Conservation (phyloP, 2,888 invertebrate species). For the Eupeodes latifasciatus region DNA sequence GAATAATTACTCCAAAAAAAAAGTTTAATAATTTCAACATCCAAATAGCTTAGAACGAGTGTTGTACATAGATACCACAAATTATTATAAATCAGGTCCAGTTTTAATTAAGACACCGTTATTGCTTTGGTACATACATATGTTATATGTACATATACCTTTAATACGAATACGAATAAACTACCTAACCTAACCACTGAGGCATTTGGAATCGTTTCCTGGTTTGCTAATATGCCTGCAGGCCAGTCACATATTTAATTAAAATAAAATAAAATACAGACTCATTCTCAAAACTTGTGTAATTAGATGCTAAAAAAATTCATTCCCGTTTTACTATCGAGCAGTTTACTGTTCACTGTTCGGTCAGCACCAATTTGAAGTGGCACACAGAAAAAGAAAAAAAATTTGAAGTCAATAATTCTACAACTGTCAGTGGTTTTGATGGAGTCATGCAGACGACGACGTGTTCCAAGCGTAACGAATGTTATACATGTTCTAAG, state of each 20-base stretch:
- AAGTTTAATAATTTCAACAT: neutral
- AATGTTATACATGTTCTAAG: constrained; percentile 77
- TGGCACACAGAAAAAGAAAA: constrained; percentile 58
- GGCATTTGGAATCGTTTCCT: constrained; percentile 51
- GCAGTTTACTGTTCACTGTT: constrained; percentile 3
- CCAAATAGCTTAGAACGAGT: neutral
- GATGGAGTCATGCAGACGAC: constrained; percentile 69
- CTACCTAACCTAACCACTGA: constrained; percentile 13
- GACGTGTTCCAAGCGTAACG: constrained; percentile 75
- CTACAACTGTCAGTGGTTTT: constrained; percentile 55
- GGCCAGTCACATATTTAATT: constrained; percentile 39
- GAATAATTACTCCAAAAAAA: neutral
- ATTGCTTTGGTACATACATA: neutral
- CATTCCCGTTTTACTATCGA: constrained; percentile 30
- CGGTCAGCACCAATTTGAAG: constrained; percentile 39
- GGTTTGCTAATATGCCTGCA: constrained; percentile 40
- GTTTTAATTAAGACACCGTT: neutral
- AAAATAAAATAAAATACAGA: constrained; percentile 41
- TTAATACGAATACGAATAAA: neutral
- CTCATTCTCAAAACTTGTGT: constrained; percentile 45
- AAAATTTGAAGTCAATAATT: constrained; percentile 63
- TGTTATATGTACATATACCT: too few species aligned
- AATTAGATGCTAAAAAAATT: constrained; percentile 56
- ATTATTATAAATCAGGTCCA: neutral
- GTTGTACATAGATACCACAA: too few species aligned